Conservation (phyloP, 1,140 invertebrate genomes). For the Drepana arcuata region DNA sequence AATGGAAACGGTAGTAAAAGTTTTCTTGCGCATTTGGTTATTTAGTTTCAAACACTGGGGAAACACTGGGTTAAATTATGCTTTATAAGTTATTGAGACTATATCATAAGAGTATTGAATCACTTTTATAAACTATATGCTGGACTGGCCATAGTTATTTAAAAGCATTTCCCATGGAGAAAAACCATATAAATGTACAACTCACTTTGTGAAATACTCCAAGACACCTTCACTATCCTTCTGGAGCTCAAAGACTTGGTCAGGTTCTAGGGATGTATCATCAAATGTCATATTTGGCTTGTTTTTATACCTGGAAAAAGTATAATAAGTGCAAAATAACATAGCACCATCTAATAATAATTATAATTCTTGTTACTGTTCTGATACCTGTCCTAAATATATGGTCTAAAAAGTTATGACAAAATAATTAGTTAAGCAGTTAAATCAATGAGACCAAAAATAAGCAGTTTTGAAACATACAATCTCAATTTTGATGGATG, state of each 20-base stretch:
- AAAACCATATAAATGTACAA: too few relatives aligned
- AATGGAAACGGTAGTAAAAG: constrained; percentile 18
- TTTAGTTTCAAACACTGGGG: too few relatives aligned
- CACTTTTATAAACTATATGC: too few relatives aligned
- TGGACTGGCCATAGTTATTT: too few relatives aligned
- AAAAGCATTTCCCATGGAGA: too few relatives aligned
- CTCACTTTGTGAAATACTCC: constrained; percentile 92
- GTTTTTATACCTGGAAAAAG: constrained; percentile 87
- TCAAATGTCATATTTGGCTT: constrained; percentile 95
- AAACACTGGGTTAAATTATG: too few relatives aligned
- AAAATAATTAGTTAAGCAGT: too few relatives aligned
- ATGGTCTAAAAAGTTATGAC: too few relatives aligned
- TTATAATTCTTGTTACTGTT: not conserved
- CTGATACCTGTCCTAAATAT: constrained; percentile 2
- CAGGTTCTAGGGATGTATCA: constrained; percentile 79
- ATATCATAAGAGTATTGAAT: too few relatives aligned
- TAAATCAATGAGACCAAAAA: too few relatives aligned
- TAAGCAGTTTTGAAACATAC: too few relatives aligned
- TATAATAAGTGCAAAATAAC: not conserved
- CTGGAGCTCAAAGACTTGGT: constrained; percentile 94
- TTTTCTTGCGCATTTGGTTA: constrained; percentile 18
- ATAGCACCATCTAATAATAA: not conserved
- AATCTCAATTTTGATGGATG: constrained; percentile 90
- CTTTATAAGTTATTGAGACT: too few relatives aligned
- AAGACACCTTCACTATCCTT: constrained; percentile 83